These are phyloP conservation scores for Brenthis daphne DNA, from an alignment of 2,888 invertebrate genomes.

Conservation along the genomic window DNA sequence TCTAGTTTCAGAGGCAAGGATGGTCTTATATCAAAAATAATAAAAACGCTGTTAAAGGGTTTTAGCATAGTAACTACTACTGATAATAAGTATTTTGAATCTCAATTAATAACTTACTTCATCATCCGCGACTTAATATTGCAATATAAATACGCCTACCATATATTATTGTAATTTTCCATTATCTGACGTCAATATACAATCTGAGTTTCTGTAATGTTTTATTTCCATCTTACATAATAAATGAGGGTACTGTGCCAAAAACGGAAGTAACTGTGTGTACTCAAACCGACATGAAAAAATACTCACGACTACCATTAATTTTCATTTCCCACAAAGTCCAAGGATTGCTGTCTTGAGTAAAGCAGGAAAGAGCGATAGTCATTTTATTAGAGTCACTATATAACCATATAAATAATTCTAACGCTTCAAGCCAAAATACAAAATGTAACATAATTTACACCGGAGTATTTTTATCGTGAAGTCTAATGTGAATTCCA, in stretches of 20 bases:
- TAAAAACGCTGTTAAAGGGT: no score
- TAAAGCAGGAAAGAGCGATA: constrained; percentile 48
- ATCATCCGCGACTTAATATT: not conserved
- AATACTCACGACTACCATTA: constrained; percentile 78
- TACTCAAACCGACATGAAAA: constrained; percentile 81
- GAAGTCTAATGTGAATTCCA: constrained; percentile 28
- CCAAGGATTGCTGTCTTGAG: constrained; percentile 73
- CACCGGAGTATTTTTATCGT: constrained; percentile 21
- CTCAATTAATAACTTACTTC: not conserved
- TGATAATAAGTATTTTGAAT: no score
- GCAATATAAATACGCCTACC: not conserved
- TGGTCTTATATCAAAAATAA: no score
- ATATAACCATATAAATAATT: constrained; percentile 33
- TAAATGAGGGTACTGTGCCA: constrained; percentile 76
- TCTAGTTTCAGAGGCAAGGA: no score
- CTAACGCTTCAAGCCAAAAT: constrained; percentile 18
- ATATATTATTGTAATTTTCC: not conserved
- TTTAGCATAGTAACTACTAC: no score
- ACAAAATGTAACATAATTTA: constrained; percentile 22
- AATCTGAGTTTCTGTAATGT: constrained; percentile 66
- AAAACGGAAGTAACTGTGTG: constrained; percentile 78
- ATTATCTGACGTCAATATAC: constrained; percentile 43
- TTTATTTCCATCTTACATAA: constrained; percentile 70
- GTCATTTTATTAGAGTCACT: constrained; percentile 39
- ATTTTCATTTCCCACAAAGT: constrained; percentile 78